phyloP scores from a whole-genome alignment of 2,113 vertebrate genomes.

The Amphilophus citrinellus region DNA sequence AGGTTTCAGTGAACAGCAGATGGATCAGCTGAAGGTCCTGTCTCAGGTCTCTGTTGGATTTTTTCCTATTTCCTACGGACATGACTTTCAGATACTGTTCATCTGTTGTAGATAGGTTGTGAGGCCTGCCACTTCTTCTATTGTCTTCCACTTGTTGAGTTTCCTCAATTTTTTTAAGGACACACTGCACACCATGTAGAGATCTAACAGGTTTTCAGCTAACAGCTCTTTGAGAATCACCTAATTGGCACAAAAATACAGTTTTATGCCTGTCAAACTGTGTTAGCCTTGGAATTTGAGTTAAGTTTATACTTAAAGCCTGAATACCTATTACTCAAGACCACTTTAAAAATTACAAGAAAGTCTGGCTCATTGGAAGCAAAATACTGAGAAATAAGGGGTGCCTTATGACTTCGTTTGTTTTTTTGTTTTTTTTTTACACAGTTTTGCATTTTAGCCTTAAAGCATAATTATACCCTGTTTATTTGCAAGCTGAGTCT shows the following conservation, averaged over 20 bases:
- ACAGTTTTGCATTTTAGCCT: neutral
- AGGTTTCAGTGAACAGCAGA: too few relatives aligned
- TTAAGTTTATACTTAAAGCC: neutral
- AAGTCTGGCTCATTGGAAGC: neutral
- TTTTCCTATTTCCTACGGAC: neutral
- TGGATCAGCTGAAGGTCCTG: too few relatives aligned
- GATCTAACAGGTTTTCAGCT: accelerated
- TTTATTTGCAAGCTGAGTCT: neutral
- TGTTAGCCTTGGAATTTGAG: neutral
- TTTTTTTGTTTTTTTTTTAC: neutral
- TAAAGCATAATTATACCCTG: neutral
- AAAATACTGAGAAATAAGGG: neutral
- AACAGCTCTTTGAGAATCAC: neutral
- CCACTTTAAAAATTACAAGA: neutral
- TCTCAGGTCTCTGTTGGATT: neutral
- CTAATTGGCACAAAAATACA: neutral
- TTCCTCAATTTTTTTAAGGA: neutral
- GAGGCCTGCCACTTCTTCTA: neutral
- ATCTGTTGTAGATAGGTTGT: neutral
- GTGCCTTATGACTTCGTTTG: neutral
- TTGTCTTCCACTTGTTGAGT: neutral
- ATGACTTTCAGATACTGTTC: neutral
- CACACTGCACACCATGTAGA: neutral
- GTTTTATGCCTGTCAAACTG: neutral
- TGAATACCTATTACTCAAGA: neutral